A percentile compares a stretch with the other conserved stretches of the same genome.
phyloP scores from a whole-genome alignment of 2,888 invertebrate genomes.

The Cheilosia grossa region DNA sequence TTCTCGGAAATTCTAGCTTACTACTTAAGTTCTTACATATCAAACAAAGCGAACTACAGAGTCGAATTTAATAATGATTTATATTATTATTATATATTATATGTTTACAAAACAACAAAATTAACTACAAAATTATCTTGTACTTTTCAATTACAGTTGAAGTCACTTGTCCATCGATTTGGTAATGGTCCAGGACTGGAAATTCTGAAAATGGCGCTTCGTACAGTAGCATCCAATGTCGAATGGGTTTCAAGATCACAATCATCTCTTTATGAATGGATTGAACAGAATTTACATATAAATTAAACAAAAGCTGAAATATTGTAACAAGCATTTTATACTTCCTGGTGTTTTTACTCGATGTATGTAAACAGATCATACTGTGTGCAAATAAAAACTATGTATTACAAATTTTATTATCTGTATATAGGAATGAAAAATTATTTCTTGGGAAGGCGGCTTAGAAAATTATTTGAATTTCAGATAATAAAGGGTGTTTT shows the following conservation, averaged over 20 bases:
- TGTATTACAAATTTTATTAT: neutral
- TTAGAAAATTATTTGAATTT: too few species aligned
- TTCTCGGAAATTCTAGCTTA: too few species aligned
- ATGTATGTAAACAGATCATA: neutral
- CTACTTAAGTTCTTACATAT: too few species aligned
- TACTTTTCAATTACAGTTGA: conserved; percentile 78
- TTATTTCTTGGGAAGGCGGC: too few species aligned
- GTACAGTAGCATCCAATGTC: conserved; percentile 83
- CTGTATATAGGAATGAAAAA: neutral
- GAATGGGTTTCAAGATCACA: conserved; percentile 83
- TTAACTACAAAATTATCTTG: neutral
- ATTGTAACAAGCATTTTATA: neutral
- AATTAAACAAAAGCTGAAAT: conserved; percentile 11
- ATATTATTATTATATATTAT: too few species aligned
- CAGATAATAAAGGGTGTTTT: too few species aligned
- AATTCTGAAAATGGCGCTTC: conserved; percentile 83
- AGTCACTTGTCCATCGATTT: conserved; percentile 83
- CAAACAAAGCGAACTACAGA: too few species aligned
- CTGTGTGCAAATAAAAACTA: conserved; percentile 4
- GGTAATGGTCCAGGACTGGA: conserved; percentile 83
- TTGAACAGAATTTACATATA: conserved; percentile 82
- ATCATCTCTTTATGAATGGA: conserved; percentile 83
- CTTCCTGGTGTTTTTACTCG: neutral
- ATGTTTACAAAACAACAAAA: too few species aligned
- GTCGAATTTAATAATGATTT: too few species aligned